Conservation (phyloP, 2,888 invertebrate genomes). For the Carterocephalus palaemon region DNA sequence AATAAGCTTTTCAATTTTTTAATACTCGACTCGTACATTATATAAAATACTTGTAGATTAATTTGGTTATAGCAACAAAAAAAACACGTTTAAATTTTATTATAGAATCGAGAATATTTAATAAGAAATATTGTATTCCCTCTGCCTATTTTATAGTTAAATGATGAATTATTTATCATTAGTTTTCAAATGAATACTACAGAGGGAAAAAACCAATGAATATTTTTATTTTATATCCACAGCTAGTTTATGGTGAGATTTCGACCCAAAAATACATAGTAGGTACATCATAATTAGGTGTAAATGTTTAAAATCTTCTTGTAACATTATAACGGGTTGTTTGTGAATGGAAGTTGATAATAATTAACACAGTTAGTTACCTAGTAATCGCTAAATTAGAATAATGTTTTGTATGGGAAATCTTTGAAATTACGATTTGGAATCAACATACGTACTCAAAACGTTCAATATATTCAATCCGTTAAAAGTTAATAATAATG, state of each 20-base stretch:
- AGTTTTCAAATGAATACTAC: no score
- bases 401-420: conserved; percentile 10
- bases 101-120: conserved; percentile 22
- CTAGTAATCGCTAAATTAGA: conserved; percentile 15
- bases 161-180: no score
- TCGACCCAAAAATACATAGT: no score
- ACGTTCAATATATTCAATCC: no score
- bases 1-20: conserved; percentile 30
- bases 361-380: conserved; percentile 16
- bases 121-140: conserved; percentile 6
- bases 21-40: conserved; percentile 21
- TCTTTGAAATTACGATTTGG: conserved; percentile 16
- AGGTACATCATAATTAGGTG: no score
- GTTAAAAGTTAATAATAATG: no score
- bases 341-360: conserved; percentile 21
- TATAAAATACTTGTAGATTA: conserved; percentile 18
- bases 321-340: no score
- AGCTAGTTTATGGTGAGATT: no score
- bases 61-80: conserved; percentile 13
- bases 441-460: no score
- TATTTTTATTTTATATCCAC: no score
- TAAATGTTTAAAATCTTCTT: background rate
- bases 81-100: conserved; percentile 13
- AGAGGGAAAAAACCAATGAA: no score
- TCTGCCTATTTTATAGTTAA: no score